Conservation (phyloP, 2,113 vertebrate genomes). For the Halichoerus grypus region DNA sequence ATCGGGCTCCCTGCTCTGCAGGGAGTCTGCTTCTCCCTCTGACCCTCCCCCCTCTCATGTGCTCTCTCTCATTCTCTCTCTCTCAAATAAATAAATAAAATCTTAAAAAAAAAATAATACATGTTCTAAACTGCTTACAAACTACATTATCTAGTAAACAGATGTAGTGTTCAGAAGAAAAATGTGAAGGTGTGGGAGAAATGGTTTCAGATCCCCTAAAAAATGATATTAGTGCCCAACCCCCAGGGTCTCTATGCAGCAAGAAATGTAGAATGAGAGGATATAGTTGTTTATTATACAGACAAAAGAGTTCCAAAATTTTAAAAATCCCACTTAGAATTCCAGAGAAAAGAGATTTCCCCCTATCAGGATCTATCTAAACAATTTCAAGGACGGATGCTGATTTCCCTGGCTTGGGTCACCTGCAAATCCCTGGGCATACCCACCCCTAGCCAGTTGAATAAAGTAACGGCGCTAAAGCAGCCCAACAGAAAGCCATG, state of each 20-base stretch:
- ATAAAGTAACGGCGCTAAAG: neutral
- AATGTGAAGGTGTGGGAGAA: conserved; percentile 55
- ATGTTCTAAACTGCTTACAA: conserved; percentile 32
- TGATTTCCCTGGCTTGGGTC: neutral
- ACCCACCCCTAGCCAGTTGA: neutral
- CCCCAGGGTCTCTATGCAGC: neutral
- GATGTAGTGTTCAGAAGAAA: conserved; percentile 13
- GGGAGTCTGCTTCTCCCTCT: too few species aligned
- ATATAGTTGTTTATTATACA: neutral
- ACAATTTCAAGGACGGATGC: neutral
- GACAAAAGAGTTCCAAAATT: neutral
- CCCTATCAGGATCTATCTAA: neutral
- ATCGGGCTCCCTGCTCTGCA: too few species aligned
- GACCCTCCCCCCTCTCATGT: too few species aligned
- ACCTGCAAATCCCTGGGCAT: neutral
- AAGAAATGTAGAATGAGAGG: neutral
- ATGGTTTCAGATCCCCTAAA: neutral
- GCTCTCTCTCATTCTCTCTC: too few species aligned
- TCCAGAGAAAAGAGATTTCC: neutral
- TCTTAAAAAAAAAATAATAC: neutral
- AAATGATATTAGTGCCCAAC: neutral
- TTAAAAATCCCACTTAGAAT: neutral
- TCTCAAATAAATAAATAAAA: too few species aligned
- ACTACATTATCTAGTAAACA: conserved; percentile 9
- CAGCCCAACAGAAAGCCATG: neutral